These are phyloP conservation scores for Hemitrygon akajei DNA, from an alignment of 2,797 vertebrate genomes.

Conservation along the genomic window DNA sequence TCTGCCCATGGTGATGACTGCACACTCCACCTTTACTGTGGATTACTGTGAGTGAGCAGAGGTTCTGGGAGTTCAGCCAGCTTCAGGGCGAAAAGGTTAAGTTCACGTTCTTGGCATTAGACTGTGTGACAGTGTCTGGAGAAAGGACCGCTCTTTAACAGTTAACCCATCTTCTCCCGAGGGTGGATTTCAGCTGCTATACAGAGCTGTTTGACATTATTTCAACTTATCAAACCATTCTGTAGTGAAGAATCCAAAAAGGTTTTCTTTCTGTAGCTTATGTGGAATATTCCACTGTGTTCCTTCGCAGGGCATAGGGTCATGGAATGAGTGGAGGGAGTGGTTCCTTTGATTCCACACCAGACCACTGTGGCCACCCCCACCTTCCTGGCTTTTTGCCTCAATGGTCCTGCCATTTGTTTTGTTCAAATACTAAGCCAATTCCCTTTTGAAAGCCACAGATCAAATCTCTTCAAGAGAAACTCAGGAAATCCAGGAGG, in stretches of 20 bases:
- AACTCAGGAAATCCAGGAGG: no score
- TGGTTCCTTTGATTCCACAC: no score
- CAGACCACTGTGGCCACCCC: no score
- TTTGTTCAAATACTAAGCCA: no score
- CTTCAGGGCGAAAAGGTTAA: not conserved
- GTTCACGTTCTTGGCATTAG: not conserved
- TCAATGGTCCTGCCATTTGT: no score
- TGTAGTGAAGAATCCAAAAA: not conserved
- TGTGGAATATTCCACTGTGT: not conserved
- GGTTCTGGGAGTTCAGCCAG: not conserved
- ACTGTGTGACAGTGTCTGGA: not conserved
- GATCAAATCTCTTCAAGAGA: no score
- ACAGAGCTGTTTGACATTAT: not conserved
- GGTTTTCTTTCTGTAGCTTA: not conserved
- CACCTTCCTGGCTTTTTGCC: no score
- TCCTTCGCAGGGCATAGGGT: no score
- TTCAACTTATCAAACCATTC: not conserved
- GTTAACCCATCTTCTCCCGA: not conserved
- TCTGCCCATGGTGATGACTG: not conserved
- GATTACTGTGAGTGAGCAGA: not conserved
- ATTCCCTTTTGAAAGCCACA: no score
- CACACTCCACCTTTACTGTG: not conserved
- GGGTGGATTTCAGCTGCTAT: not conserved
- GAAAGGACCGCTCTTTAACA: not conserved
- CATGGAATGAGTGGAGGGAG: no score